Evolutionary conservation across 2,888 invertebrate genomes (phyloP).

Genomic region (Magallana nippona): DNA sequence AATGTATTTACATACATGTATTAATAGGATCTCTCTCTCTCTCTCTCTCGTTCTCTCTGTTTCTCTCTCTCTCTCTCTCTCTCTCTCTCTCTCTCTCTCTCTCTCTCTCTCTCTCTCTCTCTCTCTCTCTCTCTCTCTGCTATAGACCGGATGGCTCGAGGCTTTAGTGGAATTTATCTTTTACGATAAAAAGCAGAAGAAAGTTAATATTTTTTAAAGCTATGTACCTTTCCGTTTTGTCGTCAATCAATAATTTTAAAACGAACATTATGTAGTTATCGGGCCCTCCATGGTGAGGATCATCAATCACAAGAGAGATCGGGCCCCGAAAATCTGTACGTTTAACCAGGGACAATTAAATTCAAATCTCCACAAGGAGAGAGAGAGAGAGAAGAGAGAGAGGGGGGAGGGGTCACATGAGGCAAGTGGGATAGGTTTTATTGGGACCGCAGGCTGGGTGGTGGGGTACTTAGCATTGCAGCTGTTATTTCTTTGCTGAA

Average conservation of each 20-base stretch:
- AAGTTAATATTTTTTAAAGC: conserved; percentile 30
- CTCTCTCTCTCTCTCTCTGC: too few species aligned
- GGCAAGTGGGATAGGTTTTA: too few species aligned
- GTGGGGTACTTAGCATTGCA: too few species aligned
- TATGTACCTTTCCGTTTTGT: not conserved
- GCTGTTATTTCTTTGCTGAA: too few species aligned
- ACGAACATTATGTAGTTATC: conserved; percentile 16
- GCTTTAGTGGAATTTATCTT: not conserved
- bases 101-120: not conserved
- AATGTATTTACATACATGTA: not conserved
- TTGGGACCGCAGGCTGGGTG: too few species aligned
- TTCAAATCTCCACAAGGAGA: too few species aligned
- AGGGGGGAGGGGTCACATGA: too few species aligned
- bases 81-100: not conserved
- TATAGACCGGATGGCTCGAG: not conserved
- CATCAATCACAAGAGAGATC: not conserved
- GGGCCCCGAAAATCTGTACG: not conserved
- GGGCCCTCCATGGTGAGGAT: not conserved
- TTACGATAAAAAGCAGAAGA: conserved; percentile 7
- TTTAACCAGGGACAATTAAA: too few species aligned
- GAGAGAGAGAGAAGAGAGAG: too few species aligned
- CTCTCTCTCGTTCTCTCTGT: not conserved
- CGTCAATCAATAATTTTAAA: conserved; percentile 23
- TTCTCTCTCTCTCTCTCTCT: not conserved
- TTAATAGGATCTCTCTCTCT: not conserved